Base-by-base conservation (phyloP, 2,113 vertebrate species). In the Thinocorus orbignyianus region DNA sequence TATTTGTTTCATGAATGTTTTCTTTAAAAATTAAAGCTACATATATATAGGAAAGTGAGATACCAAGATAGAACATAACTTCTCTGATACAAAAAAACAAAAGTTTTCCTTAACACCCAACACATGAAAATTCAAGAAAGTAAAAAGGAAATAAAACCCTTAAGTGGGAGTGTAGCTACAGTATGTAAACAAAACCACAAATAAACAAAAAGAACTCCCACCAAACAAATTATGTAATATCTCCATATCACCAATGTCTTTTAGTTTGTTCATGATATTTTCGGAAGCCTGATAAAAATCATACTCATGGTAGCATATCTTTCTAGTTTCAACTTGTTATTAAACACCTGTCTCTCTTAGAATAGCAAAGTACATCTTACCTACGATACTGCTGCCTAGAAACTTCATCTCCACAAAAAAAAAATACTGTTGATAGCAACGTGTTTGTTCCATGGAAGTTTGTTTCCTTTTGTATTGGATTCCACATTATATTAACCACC, bases 341-440 rank as follows among this genome's bases (percentile, higher is more conserved):
- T 61, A 76, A 85, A 54, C 2, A 54, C 13, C 9, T 25, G 16
- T 22, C 9, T 39, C 26, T 72, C 17, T 61, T 54, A 72, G 9
- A 64, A 66, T 0, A 95, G 39, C 62, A 57, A 91, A 92, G 35
- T 44, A 55, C 31, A 83, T 72, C 96, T 95, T 95, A 99, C 99
- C 99, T 99, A 93, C 98, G 98, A 95, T 98, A 99, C 54, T 99
- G 99, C 82, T 99, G 99, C 90, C 99, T 98, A 83, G 97, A 98
- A 76, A 99, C 97, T 97, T 99, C 99, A 86, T 99, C 99, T 86
- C 99, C 99, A 97, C 98, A 99, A 87, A 99, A 99, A 74, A 99
- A 98, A 68, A 97, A 99, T 26, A 99, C 39, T 37, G 98, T 99
- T 23, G 98, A 97, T 65, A 99, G 96, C 11, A 98, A 82, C 28